phyloP scores from a whole-genome alignment of 2,113 vertebrate genomes.

The Bubalus kerabau region DNA sequence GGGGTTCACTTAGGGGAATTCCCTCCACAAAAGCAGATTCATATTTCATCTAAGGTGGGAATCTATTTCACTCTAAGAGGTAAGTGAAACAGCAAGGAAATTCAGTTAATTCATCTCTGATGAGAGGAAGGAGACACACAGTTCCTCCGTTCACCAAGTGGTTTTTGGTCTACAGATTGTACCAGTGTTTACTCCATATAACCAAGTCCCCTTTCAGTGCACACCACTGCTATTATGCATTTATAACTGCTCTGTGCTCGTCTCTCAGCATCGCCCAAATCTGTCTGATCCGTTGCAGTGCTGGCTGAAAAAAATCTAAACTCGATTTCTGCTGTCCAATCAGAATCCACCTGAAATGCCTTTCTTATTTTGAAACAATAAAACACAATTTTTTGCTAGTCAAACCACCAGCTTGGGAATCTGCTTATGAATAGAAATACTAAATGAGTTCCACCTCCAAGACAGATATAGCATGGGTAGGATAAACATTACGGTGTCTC shows the following conservation, averaged over 20 bases:
- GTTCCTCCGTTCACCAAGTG: constrained; percentile 8
- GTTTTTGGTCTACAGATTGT: not conserved
- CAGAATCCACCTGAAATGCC: not conserved
- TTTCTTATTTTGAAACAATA: constrained; percentile 32
- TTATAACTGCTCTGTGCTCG: not conserved
- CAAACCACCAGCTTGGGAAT: not conserved
- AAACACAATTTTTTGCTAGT: not conserved
- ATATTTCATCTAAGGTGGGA: not conserved
- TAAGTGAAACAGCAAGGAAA: not conserved
- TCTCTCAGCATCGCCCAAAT: not conserved
- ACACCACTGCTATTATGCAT: not conserved
- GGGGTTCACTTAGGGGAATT: not conserved
- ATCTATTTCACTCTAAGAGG: not conserved
- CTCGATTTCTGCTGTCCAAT: not conserved
- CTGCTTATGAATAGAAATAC: not conserved
- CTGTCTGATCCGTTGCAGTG: not conserved
- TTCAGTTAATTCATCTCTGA: constrained; percentile 16
- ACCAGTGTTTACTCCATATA: constrained; percentile 36
- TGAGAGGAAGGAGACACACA: not conserved
- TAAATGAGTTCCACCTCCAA: not conserved
- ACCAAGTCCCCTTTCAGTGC: not conserved
- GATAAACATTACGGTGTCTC: not conserved
- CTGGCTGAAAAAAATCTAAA: not conserved
- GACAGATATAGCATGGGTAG: not conserved
- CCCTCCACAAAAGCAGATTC: not conserved